phyloP scores from a whole-genome alignment of 2,113 vertebrate species.

The Indri indri region DNA sequence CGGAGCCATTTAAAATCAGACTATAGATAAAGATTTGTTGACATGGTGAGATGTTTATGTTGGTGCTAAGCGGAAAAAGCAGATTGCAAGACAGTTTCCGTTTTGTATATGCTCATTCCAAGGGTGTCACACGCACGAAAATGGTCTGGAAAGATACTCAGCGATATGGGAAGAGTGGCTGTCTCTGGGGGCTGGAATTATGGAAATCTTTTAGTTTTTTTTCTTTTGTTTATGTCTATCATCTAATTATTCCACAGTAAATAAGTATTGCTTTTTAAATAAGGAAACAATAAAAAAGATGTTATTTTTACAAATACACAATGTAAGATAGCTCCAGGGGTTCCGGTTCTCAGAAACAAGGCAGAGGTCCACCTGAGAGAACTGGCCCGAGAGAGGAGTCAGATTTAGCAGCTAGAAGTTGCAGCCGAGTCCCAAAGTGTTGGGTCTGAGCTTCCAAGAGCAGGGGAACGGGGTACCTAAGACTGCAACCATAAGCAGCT shows the following conservation, averaged over 20 bases:
- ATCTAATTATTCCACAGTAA: conserved; percentile 6
- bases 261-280: not conserved
- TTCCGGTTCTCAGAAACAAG: not conserved
- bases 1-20: not conserved
- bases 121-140: not conserved
- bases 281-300: not conserved
- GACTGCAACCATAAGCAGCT: not conserved
- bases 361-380: not conserved
- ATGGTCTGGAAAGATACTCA: not conserved
- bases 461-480: not conserved
- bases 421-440: not conserved
- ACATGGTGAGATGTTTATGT: not conserved
- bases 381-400: not conserved
- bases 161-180: not conserved
- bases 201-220: not conserved
- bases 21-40: not conserved
- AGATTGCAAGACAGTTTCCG: not conserved
- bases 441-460: not conserved
- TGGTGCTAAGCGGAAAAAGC: not conserved
- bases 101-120: not conserved
- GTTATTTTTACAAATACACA: conserved; percentile 3
- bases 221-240: not conserved
- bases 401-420: not conserved
- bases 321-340: not conserved
- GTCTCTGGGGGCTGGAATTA: not conserved